phyloP scores from a whole-genome alignment of 1,140 invertebrate species.

The Cydia strobilella region DNA sequence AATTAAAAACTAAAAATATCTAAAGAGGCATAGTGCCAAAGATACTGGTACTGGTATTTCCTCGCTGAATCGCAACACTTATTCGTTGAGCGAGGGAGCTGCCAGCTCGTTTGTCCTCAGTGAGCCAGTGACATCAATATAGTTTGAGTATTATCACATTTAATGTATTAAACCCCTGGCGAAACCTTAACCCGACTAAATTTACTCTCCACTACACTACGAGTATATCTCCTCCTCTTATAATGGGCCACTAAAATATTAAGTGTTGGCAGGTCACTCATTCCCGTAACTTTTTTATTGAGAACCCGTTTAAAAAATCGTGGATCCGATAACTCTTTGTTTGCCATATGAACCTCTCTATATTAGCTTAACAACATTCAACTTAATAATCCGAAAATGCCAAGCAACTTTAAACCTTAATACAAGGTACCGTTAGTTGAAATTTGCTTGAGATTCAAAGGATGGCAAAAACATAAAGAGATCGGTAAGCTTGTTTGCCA shows the following conservation, averaged over 20 bases:
- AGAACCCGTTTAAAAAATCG: constrained; percentile 51
- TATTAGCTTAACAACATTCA: constrained; percentile 53
- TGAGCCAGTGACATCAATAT: too few relatives aligned
- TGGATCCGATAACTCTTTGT: constrained; percentile 56
- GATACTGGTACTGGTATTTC: too few relatives aligned
- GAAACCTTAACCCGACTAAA: neutral
- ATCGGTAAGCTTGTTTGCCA: constrained; percentile 48
- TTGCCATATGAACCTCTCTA: constrained; percentile 44
- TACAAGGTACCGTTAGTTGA: neutral
- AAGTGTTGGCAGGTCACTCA: constrained; percentile 42
- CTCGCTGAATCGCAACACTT: too few relatives aligned
- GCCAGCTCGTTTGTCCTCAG: too few relatives aligned
- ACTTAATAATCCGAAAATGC: constrained; percentile 38
- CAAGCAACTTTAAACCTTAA: constrained; percentile 32
- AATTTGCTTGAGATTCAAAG: constrained; percentile 18
- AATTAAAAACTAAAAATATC: too few relatives aligned
- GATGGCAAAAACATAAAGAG: constrained; percentile 46
- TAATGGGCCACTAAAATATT: constrained; percentile 29
- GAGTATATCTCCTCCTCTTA: neutral
- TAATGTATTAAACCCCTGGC: neutral
- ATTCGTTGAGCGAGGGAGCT: too few relatives aligned
- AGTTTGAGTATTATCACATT: neutral
- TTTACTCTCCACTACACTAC: neutral
- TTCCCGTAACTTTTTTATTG: constrained; percentile 45
- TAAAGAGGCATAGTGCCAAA: too few relatives aligned